phyloP scores from a whole-genome alignment of 2,113 vertebrate genomes.

The Turnix velox region DNA sequence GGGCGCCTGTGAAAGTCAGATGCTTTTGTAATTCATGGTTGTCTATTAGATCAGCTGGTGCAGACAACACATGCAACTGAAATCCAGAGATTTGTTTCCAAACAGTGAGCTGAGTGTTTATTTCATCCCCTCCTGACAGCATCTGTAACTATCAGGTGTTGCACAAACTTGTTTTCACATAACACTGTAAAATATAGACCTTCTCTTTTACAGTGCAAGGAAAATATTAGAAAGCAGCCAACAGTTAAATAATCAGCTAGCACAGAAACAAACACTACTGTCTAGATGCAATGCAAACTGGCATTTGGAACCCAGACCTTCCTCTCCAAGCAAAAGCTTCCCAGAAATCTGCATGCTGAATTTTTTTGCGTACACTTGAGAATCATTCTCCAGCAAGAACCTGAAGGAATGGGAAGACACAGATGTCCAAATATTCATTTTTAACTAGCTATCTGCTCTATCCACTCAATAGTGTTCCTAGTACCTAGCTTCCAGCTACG shows the following conservation, averaged over 20 bases:
- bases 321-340: not conserved
- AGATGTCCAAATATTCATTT: not conserved
- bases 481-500: not conserved
- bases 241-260: not conserved
- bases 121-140: not conserved
- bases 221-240: not conserved
- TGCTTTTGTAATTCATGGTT: constrained; percentile 14
- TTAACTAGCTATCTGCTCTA: not conserved
- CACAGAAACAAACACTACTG: not conserved
- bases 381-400: not conserved
- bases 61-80: not conserved
- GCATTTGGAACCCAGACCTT: not conserved
- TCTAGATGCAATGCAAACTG: not conserved
- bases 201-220: not conserved
- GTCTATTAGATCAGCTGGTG: not conserved
- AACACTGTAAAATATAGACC: not conserved
- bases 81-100: not conserved
- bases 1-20: not conserved
- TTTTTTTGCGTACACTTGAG: not conserved
- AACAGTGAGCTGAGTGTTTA: not conserved
- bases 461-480: not conserved
- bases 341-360: not conserved
- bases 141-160: not conserved
- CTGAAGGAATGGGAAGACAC: not conserved
- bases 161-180: not conserved